A percentile compares a stretch with the other conserved stretches of the same genome.
Evolutionary conservation across 2,888 invertebrate species (phyloP).

Genomic region (Ctenicera cuprea): DNA sequence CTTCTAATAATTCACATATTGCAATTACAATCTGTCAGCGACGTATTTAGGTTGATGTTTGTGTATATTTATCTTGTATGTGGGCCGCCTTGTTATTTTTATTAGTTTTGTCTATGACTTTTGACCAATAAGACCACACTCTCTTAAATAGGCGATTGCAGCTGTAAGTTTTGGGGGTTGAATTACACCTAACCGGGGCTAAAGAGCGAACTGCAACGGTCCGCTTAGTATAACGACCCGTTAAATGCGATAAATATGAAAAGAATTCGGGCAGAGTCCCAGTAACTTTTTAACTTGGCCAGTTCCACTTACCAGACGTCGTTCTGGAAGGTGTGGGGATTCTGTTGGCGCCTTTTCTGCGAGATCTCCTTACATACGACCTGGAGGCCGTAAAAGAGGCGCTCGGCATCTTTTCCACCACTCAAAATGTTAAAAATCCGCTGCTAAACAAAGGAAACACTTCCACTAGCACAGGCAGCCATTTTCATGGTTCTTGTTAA

Average conservation of each 20-base stretch:
- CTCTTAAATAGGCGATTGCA: constrained; percentile 26
- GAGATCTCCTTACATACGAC: constrained; percentile 93
- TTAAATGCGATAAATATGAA: constrained; percentile 44
- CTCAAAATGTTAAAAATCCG: constrained; percentile 72
- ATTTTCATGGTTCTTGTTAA: constrained; percentile 83
- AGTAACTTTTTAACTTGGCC: constrained; percentile 47
- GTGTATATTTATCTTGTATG: constrained; percentile 64
- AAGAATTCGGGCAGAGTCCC: constrained; percentile 46
- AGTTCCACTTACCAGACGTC: constrained; percentile 83
- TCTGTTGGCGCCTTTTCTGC: constrained; percentile 93
- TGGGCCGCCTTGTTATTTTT: constrained; percentile 67
- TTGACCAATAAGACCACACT: constrained; percentile 46
- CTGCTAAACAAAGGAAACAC: constrained; percentile 89
- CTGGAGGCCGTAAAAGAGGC: constrained; percentile 95
- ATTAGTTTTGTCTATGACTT: constrained; percentile 56
- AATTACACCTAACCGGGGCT: constrained; percentile 1
- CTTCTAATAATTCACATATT: constrained; percentile 1
- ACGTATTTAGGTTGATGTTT: constrained; percentile 52
- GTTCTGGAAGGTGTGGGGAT: constrained; percentile 88
- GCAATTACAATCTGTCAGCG: constrained; percentile 33
- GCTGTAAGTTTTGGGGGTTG: constrained; percentile 21
- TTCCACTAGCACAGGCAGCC: constrained; percentile 87
- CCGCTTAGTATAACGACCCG: neutral
- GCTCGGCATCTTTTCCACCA: constrained; percentile 89
- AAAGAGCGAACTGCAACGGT: neutral